Evolutionary conservation across 2,797 vertebrate genomes (phyloP), one percentile per base, ranked within the genome.

Genomic region (Rallus crepitans): DNA sequence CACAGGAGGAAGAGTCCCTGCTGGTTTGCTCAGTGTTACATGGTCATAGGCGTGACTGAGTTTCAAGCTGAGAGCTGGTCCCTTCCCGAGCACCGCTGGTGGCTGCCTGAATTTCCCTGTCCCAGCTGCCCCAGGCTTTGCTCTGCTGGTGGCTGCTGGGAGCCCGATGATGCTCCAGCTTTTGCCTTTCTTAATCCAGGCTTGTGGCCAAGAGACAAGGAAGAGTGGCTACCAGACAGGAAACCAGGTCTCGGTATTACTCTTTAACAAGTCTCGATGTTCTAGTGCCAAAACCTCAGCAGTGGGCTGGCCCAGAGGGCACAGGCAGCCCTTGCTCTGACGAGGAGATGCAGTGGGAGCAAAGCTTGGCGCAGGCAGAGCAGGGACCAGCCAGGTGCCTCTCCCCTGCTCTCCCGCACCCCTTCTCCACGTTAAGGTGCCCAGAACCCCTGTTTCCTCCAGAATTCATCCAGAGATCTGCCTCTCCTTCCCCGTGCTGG

Each of bases 11-110:
- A n/a, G 23, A 59, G 15, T 16, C 39, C 57, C 27, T 66, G 52
- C 20, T 83, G 14, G 73, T 63, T 70, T n/a, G 21, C 39, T 68
- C 42, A 30, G 24, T 31, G 6, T 23, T 55, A 33, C 60, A 40
- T 0, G 1, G 89, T 14, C 59, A 47, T 7, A 21, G 73, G 24
- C n/a, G 3, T 9, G 59, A 4, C 8, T 1, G 2, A 27, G 4
- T 31, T 65, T 21, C 40, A 42, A 45, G 48, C 42, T 66, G 52
- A 31, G 12, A 8, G 28, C 55, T 61, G 56, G 10, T 47, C 20
- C 72, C 60, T 28, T 37, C 55, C 65, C 77, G 57, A 47, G 61
- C 37, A 78, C 39, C 53, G 7, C 53, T 15, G 42, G n/a, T 39
- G 48, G 9, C n/a, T 56, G 70, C 23, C 55, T 93, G 79, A 61